Evolutionary conservation across 2,113 vertebrate species (phyloP), one percentile per base, ranked within the genome.

Genomic region (Myotis yumanensis): DNA sequence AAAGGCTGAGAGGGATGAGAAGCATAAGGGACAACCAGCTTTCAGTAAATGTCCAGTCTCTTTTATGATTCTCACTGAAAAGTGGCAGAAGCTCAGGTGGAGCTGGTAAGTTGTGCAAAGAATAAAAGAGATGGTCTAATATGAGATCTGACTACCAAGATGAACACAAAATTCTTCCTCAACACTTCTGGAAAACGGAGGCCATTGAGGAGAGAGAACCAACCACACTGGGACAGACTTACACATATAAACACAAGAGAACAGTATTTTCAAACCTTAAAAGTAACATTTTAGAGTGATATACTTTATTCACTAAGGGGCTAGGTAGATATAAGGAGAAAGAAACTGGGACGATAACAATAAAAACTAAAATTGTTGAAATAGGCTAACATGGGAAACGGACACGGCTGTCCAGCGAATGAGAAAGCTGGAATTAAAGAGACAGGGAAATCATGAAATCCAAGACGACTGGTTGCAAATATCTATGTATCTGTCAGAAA

Each of bases 91-190:
- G 20, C 35, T 73, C 20, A 46, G 37, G 16, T 25, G 71, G 48
- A 83, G 30, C 28, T 25, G 12, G 16, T 46, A 11, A 77, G 11
- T 14, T 35, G 46, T 72, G 3, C 3, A 48, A 77, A 95, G 20
- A 52, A 9, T 28, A 6, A 35, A 68, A 35, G 11, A 69, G 5
- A 35, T 1, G 1, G 14, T 15, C 30, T 23, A n/a, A 52, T 0
- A 25, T 17, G 69, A 77, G 84, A 80, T n/a, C 11, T 54, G 40
- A 1, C 11, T 46, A 7, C 28, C 16, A 80, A 35, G 40, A 54
- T 8, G 23, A 10, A 43, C 1, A 35, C 4, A 30, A 37, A 8
- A 22, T 10, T 91, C 57, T 37, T 43, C 69, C 43, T 91, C 11
- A 32, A 32, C 7, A 62, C 2, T 51, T 83, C 16, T 8, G n/a